Base-by-base conservation (phyloP, 2,113 vertebrate genomes). In the Salvelinus sp. region DNA sequence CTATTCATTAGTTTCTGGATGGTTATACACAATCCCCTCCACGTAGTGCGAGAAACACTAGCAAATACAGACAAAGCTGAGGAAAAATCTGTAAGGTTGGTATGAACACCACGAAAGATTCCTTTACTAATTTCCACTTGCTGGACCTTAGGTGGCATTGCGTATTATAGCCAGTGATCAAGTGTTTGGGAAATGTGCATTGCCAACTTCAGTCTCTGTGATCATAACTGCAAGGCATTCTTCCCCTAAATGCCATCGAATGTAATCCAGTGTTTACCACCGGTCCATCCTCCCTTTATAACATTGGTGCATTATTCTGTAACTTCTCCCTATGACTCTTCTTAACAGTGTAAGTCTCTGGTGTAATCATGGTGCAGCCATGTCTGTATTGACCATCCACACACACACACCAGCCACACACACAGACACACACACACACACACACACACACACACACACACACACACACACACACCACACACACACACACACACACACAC, bases 11-110 rank as follows among this genome's bases (percentile, higher is more conserved):
- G 14, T 67, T 33, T 67, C 4, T 13, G 6, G 6, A 9, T 16
- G 1, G 88, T 83, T 83, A 80, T 83, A 66, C 71, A 28, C 22
- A 12, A 2, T 3, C 2, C 66, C 66, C 0, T 60, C 86, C 90
- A 89, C 80, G n/a, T 77, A 90, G 85, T 79, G 89, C 83, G 54
- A 2, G 60, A 47, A 65, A 76, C 47, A 72, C 50, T 81, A 63
- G 75, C 1, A 64, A 66, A 79, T 78, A n/a, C 18, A 62, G 50
- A 16, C 16, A 18, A 54, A 16, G 3, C 3, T 54, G 16, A 54
- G 50, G 50, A 3, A 18, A 18, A 18, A 18, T 54, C 50, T 54
- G 16, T 14, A 14, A 50, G 48, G 48, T 18, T 5, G 50, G 50
- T 4, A 54, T 54, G 50, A 54, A 54, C 5, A 18, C 16, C 16